Percentiles rank a stretch among this genome's conserved stretches.
Evolutionary conservation across 2,888 invertebrate species (phyloP).

Genomic region (Cylindroiulus punctatus): DNA sequence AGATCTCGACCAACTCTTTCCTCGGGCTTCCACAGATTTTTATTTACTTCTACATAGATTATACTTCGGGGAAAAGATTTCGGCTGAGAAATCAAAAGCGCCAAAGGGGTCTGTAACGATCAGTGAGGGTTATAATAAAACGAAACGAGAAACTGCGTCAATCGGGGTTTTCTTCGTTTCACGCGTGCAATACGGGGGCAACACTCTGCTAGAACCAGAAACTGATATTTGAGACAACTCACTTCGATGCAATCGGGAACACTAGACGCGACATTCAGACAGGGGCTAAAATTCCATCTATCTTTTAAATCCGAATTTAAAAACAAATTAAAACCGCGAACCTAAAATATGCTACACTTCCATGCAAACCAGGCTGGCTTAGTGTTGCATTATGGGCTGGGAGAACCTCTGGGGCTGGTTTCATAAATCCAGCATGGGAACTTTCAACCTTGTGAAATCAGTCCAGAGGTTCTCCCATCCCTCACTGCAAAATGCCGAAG

Average conservation of each 20-base stretch:
- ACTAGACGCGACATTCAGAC: background rate
- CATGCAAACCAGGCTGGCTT: no score
- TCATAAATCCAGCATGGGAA: no score
- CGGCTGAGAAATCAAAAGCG: background rate
- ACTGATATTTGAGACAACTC: background rate
- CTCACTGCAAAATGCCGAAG: no score
- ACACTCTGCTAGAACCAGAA: background rate
- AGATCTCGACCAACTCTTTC: slow-evolving; percentile 3
- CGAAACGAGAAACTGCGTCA: background rate
- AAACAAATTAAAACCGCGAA: background rate
- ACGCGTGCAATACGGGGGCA: background rate
- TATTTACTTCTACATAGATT: slow-evolving; percentile 38
- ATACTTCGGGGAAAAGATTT: background rate
- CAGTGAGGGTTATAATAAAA: background rate
- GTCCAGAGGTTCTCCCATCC: no score
- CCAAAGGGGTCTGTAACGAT: background rate
- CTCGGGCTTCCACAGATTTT: slow-evolving; percentile 30
- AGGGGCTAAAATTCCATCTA: background rate
- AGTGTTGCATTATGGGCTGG: no score
- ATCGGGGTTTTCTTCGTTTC: background rate
- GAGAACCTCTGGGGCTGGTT: no score
- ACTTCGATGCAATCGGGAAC: background rate
- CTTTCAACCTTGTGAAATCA: no score
- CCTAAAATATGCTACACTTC: no score
- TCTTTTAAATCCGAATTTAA: background rate